Percentiles rank a stretch among this genome's conserved stretches.
phyloP scores from a whole-genome alignment of 2,113 vertebrate genomes.

The rabbit (Oryctolagus cuniculus) region DNA sequence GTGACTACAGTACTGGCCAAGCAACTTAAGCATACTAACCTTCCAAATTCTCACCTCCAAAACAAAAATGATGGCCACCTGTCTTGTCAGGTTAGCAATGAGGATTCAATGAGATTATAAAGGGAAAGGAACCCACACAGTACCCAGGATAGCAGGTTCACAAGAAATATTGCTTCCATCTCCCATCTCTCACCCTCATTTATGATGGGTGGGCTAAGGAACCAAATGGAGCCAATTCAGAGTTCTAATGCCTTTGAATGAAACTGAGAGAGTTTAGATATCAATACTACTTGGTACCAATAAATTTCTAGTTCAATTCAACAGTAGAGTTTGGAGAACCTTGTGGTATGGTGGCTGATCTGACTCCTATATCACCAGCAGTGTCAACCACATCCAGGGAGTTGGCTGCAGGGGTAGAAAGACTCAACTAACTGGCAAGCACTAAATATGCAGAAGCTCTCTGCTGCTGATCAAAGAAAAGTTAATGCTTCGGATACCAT shows the following conservation, averaged over 20 bases:
- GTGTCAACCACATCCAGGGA: neutral
- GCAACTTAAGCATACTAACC: neutral
- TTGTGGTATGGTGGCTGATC: neutral
- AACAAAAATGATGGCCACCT: neutral
- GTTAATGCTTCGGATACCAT: neutral
- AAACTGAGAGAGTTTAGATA: neutral
- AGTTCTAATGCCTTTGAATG: neutral
- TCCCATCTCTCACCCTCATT: neutral
- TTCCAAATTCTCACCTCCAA: slow-evolving; percentile 10
- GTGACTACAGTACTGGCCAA: neutral
- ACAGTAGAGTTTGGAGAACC: neutral
- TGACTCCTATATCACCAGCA: neutral
- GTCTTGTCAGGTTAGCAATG: neutral
- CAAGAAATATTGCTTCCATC: neutral
- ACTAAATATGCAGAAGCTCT: neutral
- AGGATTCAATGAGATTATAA: neutral
- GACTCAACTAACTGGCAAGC: neutral
- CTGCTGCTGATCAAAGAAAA: neutral
- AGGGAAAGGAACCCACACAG: neutral
- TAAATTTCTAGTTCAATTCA: neutral
- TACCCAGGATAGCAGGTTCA: neutral
- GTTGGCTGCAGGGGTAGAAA: neutral
- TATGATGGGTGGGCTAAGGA: neutral
- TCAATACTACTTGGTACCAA: neutral
- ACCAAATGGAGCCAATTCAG: neutral